Conservation (phyloP, 2,113 vertebrate genomes). For the Neogale vison region DNA sequence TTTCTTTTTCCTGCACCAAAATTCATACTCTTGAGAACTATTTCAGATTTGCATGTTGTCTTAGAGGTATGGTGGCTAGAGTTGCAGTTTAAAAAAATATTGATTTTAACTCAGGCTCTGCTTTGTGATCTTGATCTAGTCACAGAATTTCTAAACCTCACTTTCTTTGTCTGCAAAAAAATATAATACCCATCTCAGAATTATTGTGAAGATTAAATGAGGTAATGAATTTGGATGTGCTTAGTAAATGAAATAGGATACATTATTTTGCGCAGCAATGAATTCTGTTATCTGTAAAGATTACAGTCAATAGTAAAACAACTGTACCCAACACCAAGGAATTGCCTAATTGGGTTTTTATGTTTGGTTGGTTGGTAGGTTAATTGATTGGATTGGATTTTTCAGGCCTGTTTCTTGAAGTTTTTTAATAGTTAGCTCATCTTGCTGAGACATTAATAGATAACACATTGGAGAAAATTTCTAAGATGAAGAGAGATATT, state of each 20-base stretch:
- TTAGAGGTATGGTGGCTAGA: background rate
- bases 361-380: constrained; percentile 43
- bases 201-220: constrained; percentile 46
- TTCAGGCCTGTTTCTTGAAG: constrained; percentile 28
- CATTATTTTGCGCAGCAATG: constrained; percentile 15
- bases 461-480: constrained; percentile 25
- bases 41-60: background rate
- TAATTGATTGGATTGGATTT: constrained; percentile 38
- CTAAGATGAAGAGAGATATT: constrained; percentile 40
- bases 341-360: constrained; percentile 58
- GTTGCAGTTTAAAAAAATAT: constrained; percentile 30
- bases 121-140: constrained; percentile 6
- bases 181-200: background rate
- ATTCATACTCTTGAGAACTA: background rate
- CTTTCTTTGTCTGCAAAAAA: constrained; percentile 21
- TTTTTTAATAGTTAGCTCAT: constrained; percentile 47
- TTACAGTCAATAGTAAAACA: constrained; percentile 65
- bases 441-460: constrained; percentile 49
- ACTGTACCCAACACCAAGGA: constrained; percentile 31
- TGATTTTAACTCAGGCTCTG: constrained; percentile 2
- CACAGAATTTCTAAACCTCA: constrained; percentile 1
- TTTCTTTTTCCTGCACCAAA: background rate
- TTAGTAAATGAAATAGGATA: constrained; percentile 46
- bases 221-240: constrained; percentile 24
- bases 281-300: constrained; percentile 39